These are phyloP conservation scores for Arenaria interpres DNA, from an alignment of 2,113 vertebrate species.

Conservation along the genomic window DNA sequence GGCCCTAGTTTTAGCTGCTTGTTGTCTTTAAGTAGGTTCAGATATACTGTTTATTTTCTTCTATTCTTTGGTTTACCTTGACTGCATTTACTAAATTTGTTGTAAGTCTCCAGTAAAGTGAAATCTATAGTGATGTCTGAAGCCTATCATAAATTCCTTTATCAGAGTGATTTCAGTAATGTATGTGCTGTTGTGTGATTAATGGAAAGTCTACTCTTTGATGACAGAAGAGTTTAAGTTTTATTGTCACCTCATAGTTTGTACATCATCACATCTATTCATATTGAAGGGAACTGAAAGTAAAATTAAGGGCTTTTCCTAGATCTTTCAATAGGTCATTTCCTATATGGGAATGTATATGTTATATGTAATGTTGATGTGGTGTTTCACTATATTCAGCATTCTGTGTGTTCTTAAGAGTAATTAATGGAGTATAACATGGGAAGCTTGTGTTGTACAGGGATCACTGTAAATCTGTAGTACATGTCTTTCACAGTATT, in stretches of 20 bases:
- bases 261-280: background rate
- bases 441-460: background rate
- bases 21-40: background rate
- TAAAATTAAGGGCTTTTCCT: background rate
- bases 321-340: background rate
- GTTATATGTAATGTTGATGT: background rate
- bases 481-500: rapidly evolving
- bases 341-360: background rate
- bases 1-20: background rate
- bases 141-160: background rate
- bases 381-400: background rate
- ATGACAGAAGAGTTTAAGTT: background rate
- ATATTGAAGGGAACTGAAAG: background rate
- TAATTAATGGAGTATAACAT: background rate
- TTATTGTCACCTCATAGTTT: background rate
- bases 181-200: background rate
- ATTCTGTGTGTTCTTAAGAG: background rate
- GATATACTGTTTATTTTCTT: background rate
- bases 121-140: background rate
- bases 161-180: background rate
- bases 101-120: background rate
- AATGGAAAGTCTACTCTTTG: background rate
- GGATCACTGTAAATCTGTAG: background rate
- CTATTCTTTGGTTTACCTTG: background rate
- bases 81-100: background rate